A percentile compares a stretch with the other conserved stretches of the same genome.
These are phyloP conservation scores for Endomychus coccineus DNA, from an alignment of 2,888 invertebrate species.

Conservation along the genomic window DNA sequence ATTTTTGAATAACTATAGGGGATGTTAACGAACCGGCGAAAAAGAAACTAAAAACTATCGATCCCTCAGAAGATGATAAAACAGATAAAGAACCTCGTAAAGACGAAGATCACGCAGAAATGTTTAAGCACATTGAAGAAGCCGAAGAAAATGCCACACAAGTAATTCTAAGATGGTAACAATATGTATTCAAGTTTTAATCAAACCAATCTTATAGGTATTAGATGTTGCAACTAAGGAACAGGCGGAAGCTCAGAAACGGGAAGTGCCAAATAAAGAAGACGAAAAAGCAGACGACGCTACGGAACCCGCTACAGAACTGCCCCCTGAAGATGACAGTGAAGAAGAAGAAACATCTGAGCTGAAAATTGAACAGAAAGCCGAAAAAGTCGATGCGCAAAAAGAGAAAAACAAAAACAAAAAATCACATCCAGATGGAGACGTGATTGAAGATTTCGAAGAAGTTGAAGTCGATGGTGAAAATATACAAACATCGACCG, in stretches of 20 bases:
- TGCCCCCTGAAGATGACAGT: slow-evolving; percentile 32
- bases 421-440: slow-evolving; percentile 40
- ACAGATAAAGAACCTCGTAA: slow-evolving; percentile 44
- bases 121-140: slow-evolving; percentile 80
- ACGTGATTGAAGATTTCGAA: slow-evolving; percentile 37
- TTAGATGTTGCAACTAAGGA: slow-evolving; percentile 75
- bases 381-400: slow-evolving; percentile 45
- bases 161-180: too few species aligned
- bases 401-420: slow-evolving; percentile 46
- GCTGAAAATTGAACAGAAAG: slow-evolving; percentile 35
- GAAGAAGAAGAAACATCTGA: slow-evolving; percentile 36
- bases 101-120: slow-evolving; percentile 45
- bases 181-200: slow-evolving; percentile 7
- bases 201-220: too few species aligned
- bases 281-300: slow-evolving; percentile 53
- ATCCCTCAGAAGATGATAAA: slow-evolving; percentile 40
- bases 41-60: slow-evolving; percentile 54
- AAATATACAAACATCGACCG: slow-evolving; percentile 55
- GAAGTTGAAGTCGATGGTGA: slow-evolving; percentile 70
- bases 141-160: slow-evolving; percentile 67
- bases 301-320: slow-evolving; percentile 51
- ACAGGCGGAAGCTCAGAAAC: slow-evolving; percentile 61
- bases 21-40: slow-evolving; percentile 56
- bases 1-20: too few species aligned
- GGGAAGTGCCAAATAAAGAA: slow-evolving; percentile 51